Percentiles rank a stretch among this genome's conserved stretches.
Evolutionary conservation across 2,797 vertebrate species (phyloP).

Genomic region (Sebastes dallii): DNA sequence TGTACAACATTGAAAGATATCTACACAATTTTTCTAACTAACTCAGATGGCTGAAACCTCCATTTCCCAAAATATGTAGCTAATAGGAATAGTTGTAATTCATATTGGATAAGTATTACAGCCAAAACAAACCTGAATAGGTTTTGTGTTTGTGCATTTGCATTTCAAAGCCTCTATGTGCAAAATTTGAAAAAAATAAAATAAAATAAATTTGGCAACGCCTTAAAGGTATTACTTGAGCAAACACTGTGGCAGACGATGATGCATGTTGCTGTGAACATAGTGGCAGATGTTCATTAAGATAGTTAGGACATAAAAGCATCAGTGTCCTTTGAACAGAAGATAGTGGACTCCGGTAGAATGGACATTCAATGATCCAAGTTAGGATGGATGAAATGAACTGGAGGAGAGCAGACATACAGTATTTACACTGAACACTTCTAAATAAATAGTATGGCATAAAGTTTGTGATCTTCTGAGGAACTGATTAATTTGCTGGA

Average conservation of each 20-base stretch:
- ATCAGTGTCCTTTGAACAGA: not conserved
- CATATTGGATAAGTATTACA: not conserved
- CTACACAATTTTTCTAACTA: not conserved
- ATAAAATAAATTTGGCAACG: too few relatives aligned
- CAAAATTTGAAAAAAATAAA: not conserved
- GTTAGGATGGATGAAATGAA: not conserved
- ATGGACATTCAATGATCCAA: not conserved
- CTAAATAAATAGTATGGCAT: slow-evolving; percentile 4
- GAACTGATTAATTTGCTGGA: slow-evolving; percentile 16
- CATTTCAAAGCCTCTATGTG: not conserved
- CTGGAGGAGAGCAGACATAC: not conserved
- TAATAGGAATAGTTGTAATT: not conserved
- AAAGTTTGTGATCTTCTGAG: slow-evolving; percentile 12
- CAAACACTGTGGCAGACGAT: not conserved
- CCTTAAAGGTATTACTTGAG: not conserved
- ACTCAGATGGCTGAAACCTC: not conserved
- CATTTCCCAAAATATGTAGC: not conserved
- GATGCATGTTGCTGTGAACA: not conserved
- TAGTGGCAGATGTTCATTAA: not conserved
- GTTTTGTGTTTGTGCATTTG: not conserved
- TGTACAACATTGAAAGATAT: not conserved
- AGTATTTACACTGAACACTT: not conserved
- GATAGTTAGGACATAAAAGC: not conserved
- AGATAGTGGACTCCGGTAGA: not conserved
- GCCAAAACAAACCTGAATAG: not conserved